These are phyloP conservation scores for Anoplopoma fimbria DNA, from an alignment of 2,113 vertebrate genomes.

Conservation along the genomic window DNA sequence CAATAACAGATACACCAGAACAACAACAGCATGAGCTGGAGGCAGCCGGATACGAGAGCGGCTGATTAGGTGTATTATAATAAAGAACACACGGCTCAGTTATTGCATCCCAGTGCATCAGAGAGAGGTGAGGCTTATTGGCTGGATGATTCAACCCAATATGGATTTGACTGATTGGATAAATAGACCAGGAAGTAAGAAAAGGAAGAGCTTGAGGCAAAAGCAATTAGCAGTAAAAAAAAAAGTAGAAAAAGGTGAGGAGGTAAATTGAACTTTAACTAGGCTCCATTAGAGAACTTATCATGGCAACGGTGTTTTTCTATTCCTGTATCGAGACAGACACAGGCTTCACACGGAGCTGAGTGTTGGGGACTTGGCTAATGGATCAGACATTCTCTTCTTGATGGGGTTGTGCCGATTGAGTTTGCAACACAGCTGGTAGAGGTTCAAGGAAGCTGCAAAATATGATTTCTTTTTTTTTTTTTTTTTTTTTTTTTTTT, in stretches of 20 bases:
- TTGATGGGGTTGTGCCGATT: neutral
- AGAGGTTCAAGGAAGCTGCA: neutral
- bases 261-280: constrained; percentile 11
- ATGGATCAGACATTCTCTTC: neutral
- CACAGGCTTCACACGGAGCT: neutral
- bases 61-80: constrained; percentile 9
- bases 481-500: too few relatives aligned
- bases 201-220: neutral
- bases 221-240: neutral
- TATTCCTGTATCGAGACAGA: neutral
- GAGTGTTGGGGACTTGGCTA: neutral
- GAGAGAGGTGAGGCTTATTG: constrained; percentile 10
- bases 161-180: constrained; percentile 33
- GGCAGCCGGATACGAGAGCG: constrained; percentile 2
- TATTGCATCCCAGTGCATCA: constrained; percentile 15
- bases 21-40: neutral
- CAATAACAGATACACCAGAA: neutral
- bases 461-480: neutral
- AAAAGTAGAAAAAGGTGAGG: neutral
- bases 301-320: neutral
- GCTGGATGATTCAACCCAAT: constrained; percentile 9
- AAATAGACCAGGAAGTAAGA: constrained; percentile 20
- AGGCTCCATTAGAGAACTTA: constrained; percentile 14
- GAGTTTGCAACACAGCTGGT: neutral
- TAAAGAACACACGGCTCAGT: neutral